A percentile compares a stretch with the other conserved stretches of the same genome.
Evolutionary conservation across 2,888 invertebrate species (phyloP).

Genomic region (Limnephilus rhombicus): DNA sequence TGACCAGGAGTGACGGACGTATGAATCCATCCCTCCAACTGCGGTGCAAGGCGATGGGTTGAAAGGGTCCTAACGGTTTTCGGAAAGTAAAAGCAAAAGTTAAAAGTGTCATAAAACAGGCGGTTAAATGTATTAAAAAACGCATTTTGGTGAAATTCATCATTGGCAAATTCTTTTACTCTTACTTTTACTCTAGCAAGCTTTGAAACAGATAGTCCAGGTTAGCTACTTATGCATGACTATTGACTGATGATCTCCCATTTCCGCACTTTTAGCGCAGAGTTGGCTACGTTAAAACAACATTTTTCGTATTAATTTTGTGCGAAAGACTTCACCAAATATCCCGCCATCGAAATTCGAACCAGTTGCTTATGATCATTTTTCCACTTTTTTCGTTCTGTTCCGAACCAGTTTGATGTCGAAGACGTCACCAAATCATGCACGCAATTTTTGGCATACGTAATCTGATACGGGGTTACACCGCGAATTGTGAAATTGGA

Average conservation of each 20-base stretch:
- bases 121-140: no score
- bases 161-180: no score
- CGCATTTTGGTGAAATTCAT: no score
- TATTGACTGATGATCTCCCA: slow-evolving; percentile 45
- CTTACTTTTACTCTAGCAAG: no score
- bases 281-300: not conserved
- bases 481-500: not conserved
- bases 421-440: not conserved
- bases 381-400: slow-evolving; percentile 45
- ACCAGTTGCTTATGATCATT: slow-evolving; percentile 48
- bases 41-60: no score
- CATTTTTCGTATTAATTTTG: slow-evolving; percentile 2
- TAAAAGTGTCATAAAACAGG: no score
- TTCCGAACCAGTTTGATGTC: not conserved
- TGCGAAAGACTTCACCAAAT: not conserved
- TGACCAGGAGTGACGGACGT: no score
- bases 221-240: no score
- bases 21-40: no score
- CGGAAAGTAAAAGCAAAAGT: no score
- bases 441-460: not conserved
- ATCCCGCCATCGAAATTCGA: not conserved
- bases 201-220: no score
- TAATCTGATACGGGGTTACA: not conserved
- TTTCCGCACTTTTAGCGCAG: slow-evolving; percentile 40
- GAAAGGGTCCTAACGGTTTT: no score